phyloP scores from a whole-genome alignment of 1,140 invertebrate species.

The Temnothorax nylanderi region DNA sequence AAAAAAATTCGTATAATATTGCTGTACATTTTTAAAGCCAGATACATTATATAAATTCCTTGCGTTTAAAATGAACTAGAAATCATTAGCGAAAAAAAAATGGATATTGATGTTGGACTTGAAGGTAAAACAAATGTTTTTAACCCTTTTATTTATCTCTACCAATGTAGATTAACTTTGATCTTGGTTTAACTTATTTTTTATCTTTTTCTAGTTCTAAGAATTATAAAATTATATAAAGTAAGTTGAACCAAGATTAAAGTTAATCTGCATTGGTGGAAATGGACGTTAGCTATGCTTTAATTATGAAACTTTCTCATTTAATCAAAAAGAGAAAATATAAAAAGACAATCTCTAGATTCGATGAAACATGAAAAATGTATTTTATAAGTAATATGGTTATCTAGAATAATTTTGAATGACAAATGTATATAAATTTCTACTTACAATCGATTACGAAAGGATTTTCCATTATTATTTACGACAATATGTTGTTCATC shows the following conservation, averaged over 20 bases:
- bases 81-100: neutral
- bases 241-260: too few relatives aligned
- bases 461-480: neutral
- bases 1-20: conserved; percentile 3
- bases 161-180: too few relatives aligned
- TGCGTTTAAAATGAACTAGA: neutral
- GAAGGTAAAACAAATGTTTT: neutral
- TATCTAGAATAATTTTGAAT: neutral
- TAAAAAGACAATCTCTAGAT: neutral
- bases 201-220: too few relatives aligned
- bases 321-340: neutral
- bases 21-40: neutral
- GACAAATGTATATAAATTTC: neutral
- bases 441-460: neutral
- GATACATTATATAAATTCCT: neutral
- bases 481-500: neutral
- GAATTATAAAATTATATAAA: too few relatives aligned
- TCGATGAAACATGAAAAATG: neutral
- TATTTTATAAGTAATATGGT: neutral
- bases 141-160: too few relatives aligned
- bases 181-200: too few relatives aligned
- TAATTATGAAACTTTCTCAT: neutral
- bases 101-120: too few relatives aligned
- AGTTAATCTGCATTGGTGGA: too few relatives aligned
- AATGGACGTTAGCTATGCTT: neutral